These are phyloP conservation scores for Caranx ignobilis DNA, from an alignment of 2,113 vertebrate genomes.

Conservation along the genomic window DNA sequence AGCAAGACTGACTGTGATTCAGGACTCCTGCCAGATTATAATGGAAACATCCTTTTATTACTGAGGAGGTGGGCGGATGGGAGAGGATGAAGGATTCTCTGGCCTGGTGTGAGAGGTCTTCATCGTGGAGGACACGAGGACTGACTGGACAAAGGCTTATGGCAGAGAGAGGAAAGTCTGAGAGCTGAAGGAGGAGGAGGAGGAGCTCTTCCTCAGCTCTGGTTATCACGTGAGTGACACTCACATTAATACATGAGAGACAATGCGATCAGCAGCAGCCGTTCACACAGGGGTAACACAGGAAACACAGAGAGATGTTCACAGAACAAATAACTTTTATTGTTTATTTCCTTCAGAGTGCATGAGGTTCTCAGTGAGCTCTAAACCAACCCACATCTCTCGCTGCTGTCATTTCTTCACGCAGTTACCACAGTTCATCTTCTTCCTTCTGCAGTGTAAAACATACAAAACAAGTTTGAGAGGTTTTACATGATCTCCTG, in stretches of 20 bases:
- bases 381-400: too few relatives aligned
- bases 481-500: too few relatives aligned
- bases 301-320: background rate
- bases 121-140: constrained; percentile 15
- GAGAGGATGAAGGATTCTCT: constrained; percentile 25
- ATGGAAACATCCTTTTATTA: constrained; percentile 88
- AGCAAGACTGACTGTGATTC: constrained; percentile 74
- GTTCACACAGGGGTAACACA: too few relatives aligned
- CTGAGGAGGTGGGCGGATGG: constrained; percentile 81
- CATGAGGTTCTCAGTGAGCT: too few relatives aligned
- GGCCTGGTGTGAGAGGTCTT: constrained; percentile 62
- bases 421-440: too few relatives aligned
- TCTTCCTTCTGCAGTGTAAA: too few relatives aligned
- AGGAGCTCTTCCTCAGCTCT: too few relatives aligned
- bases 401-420: too few relatives aligned
- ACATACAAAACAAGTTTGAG: too few relatives aligned
- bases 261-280: background rate
- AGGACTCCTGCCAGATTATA: constrained; percentile 80
- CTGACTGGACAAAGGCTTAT: constrained; percentile 7
- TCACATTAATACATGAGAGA: constrained; percentile 7
- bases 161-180: background rate
- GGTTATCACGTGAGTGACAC: background rate
- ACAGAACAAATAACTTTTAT: background rate
- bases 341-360: too few relatives aligned
- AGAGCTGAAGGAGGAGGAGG: too few relatives aligned